Base-by-base conservation (phyloP, 2,113 vertebrate genomes). In the Emberiza fucata region DNA sequence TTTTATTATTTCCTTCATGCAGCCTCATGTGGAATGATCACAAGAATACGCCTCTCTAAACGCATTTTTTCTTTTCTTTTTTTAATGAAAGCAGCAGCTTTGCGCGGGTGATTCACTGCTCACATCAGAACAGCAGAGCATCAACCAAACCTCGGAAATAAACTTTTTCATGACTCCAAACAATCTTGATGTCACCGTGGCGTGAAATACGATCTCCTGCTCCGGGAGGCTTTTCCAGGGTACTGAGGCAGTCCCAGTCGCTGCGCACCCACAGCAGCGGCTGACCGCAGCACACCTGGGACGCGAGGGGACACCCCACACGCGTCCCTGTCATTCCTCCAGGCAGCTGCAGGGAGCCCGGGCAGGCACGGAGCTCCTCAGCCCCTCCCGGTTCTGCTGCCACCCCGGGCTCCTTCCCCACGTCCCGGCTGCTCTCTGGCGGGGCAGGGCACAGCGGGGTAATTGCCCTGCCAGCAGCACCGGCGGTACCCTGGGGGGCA, bases 381-480 rank as follows among this genome's bases (percentile, higher is more conserved):
- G 48, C 10, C 22, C 22, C 18, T 57, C 22, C 8, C 2, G 6
- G 42, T 7, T 21, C 13, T 60, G 21, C 61, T 9, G 39, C 17
- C 25, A 7, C 22, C 7, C 20, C 3, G 11, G 28, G 14, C 29
- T 8, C 5, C 27, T 13, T 27, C 17, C 16, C 15, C 14, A 1
- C 6, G 1, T 5, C 23, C 22, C 11, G 2, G 4, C 1, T 4
- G 23, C 6, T 3, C 27, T 2, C 6, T 2, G 22, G 27, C 3
- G 5, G 17, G 3, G 7, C 21, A 6, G 10, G 39, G 33, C 35
- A 12, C 14, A 1, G 28, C 7, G 3, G 7, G 13, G 12, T 1
- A 13, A 11, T 0, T 2, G 75, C 16, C 12, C n/a, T 14, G 48
- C 40, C 73, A 12, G 85, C 35, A 56, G 20, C 3, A 24, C 4